Base-by-base conservation (phyloP, 2,113 vertebrate species). In the Tragulus kanchil region DNA sequence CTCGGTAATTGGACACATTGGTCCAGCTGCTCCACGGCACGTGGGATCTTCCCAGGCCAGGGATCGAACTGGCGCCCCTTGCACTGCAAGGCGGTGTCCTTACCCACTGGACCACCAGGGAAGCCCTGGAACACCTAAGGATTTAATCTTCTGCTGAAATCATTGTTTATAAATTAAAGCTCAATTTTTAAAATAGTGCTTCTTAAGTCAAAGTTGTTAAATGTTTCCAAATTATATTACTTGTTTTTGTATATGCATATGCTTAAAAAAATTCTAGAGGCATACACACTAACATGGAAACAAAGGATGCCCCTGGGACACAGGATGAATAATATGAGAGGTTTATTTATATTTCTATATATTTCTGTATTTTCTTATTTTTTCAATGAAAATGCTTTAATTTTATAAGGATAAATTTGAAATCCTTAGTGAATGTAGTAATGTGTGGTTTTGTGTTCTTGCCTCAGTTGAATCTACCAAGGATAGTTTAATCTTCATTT, bases 361-460 rank as follows among this genome's bases (percentile, higher is more conserved):
- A 21, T 73, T 64, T 75, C 15, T 52, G 45, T 42, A 31, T 85
- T 93, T 73, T 73, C 36, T 42, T 25, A 16, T n/a, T 54, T 93
- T 54, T 62, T 50, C 16, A 73, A 2, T 64, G 65, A 73, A 15
- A 31, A 61, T 17, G 1, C 1, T 16, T 36, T 54, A 25, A 64
- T 62, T 62, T 81, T 61, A 54, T 54, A 79, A 93, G 67, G 64
- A 17, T 79, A n/a, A 94, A 85, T 59, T 86, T n/a, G 26, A 86
- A 73, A 73, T 21, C 7, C 4, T 62, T 62, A 45, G 62, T 62
- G 36, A 64, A 50, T 61, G 58, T 59, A 59, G 8, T 19, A 64
- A 67, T 31, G 4, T 83, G 62, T 52, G 42, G 54, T 62, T 61
- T 56, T 85, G 45, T 31, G 3, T 77, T 75, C 56, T 83, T 89